Evolutionary conservation across 2,888 invertebrate genomes (phyloP).

Genomic region (Tipula confusa): DNA sequence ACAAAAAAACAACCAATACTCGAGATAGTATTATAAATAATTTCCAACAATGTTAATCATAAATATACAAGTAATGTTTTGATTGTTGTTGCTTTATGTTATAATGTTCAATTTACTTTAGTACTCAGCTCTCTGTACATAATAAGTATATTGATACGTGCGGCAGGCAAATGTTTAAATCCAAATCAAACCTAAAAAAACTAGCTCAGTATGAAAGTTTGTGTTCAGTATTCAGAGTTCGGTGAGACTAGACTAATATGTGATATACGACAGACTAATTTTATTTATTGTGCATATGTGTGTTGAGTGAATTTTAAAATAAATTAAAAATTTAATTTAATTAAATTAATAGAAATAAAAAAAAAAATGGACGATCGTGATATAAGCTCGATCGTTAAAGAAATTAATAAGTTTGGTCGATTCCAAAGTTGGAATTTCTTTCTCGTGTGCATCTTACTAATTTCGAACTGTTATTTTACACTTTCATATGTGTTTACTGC

Average conservation of each 20-base stretch:
- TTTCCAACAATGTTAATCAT: neutral
- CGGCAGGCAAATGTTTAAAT: neutral
- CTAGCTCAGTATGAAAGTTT: neutral
- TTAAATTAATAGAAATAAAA: neutral
- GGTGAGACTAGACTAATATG: neutral
- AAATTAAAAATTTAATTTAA: neutral
- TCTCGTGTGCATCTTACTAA: neutral
- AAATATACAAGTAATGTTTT: neutral
- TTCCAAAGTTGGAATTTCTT: neutral
- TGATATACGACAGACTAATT: neutral
- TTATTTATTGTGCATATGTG: neutral
- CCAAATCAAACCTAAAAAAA: too few relatives aligned
- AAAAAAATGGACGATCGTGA: neutral
- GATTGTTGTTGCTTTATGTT: neutral
- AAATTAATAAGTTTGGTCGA: neutral
- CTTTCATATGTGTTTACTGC: conserved; percentile 41
- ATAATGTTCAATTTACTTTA: neutral
- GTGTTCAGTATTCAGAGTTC: neutral
- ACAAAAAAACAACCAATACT: neutral
- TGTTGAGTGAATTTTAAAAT: neutral
- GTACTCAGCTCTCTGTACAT: neutral
- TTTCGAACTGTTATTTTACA: neutral
- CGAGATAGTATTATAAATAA: neutral
- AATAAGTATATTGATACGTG: neutral
- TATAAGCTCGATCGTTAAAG: neutral